Base-by-base conservation (phyloP, 2,888 invertebrate genomes). In the Silvanus unidentatus region DNA sequence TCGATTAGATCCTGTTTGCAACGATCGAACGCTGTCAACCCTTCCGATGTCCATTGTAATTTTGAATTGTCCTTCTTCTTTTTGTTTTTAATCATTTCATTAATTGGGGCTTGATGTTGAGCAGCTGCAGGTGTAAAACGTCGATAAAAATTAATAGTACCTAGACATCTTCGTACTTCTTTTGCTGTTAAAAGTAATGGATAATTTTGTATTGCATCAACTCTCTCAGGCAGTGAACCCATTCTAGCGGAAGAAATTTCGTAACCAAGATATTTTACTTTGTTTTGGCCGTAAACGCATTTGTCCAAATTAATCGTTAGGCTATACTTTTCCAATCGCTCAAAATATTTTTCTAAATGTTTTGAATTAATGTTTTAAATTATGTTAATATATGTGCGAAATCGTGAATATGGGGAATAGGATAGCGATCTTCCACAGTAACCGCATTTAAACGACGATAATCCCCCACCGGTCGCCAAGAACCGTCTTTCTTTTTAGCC, bases 391-490 rank as follows among this genome's bases (percentile, higher is more conserved):
- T 46, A 9, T 60, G 53, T 0, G 62, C 16, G 44, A 68, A 65
- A 45, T 69, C 66, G 11, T 65, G 57, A 5, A 71, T 59, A 45
- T 66, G 58, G 2, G 46, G 47, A 1, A 60, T 30, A 2, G 63
- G 60, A 43, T 64, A 60, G 4, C 58, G 8, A 42, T 68, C 59
- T 0, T 58, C 59, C 0, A 54, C 14, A 1, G 64, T 64, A 5
- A 43, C 28, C 1, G 47, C 47, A 35, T 65, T 69, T 3, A 65
- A 44, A 2, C 39, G 34, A 4, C 66, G 48, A 45, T 63, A 69
- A 40, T 68, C 65, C 0, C 63, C 65, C 43, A 64, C 65, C 1
- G 62, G 59, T 9, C 66, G 30, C 60, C 60, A 65, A 6, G 47
- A 45, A 10, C 50, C 55, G 6, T 48, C 32, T 39, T 53, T 49